Percentiles rank a stretch among this genome's conserved stretches.
phyloP scores from a whole-genome alignment of 2,797 vertebrate genomes.

The Chaetodon trifasciatus region DNA sequence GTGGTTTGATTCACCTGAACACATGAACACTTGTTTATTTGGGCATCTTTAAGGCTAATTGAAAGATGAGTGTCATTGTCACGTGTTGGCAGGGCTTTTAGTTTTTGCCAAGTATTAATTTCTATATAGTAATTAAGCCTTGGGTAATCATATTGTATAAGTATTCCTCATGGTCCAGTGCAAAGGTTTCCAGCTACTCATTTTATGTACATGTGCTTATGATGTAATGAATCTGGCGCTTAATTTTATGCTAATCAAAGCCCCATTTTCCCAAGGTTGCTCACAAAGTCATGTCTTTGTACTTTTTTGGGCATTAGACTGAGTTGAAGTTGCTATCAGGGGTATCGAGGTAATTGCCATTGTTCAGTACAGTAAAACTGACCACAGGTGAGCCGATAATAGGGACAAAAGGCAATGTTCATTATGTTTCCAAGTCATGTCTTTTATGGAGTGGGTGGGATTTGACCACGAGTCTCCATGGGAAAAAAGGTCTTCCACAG shows the following conservation, averaged over 20 bases:
- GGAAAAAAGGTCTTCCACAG: slow-evolving; percentile 61
- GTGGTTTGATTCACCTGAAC: slow-evolving; percentile 23
- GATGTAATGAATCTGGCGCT: slow-evolving; percentile 78
- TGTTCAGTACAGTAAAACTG: slow-evolving; percentile 62
- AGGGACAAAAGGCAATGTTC: slow-evolving; percentile 70
- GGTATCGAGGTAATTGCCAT: slow-evolving; percentile 63
- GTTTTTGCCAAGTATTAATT: slow-evolving; percentile 57
- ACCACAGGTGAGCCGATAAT: slow-evolving; percentile 69
- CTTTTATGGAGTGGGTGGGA: slow-evolving; percentile 61
- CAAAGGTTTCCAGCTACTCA: slow-evolving; percentile 64
- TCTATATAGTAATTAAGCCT: slow-evolving; percentile 67
- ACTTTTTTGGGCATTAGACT: slow-evolving; percentile 45
- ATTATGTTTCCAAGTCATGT: slow-evolving; percentile 63
- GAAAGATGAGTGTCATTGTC: slow-evolving; percentile 25
- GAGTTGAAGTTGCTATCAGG: slow-evolving; percentile 64
- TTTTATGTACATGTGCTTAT: slow-evolving; percentile 74
- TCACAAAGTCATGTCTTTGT: slow-evolving; percentile 54
- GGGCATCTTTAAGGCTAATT: slow-evolving; percentile 42
- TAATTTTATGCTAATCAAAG: slow-evolving; percentile 82
- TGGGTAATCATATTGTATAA: slow-evolving; percentile 62
- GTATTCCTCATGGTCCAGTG: slow-evolving; percentile 61
- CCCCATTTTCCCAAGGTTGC: slow-evolving; percentile 80
- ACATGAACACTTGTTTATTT: slow-evolving; percentile 33
- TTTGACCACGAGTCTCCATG: slow-evolving; percentile 55
- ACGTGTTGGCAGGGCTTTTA: slow-evolving; percentile 33